Conservation (phyloP, 2,888 invertebrate genomes). For the Lomographa bimaculata region DNA sequence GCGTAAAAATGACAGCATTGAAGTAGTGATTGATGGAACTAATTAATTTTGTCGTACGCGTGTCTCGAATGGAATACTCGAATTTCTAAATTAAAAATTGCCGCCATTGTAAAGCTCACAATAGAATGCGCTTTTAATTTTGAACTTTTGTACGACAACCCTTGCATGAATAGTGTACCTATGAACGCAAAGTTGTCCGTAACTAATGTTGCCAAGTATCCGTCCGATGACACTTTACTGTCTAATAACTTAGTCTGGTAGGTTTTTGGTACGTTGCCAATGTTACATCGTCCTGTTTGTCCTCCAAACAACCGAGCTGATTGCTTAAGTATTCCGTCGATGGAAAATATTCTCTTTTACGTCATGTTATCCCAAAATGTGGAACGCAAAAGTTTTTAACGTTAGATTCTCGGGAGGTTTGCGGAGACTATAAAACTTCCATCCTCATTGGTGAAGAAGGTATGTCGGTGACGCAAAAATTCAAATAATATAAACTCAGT, state of each 20-base stretch:
- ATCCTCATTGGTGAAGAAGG: too few species aligned
- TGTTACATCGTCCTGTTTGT: slow-evolving; percentile 4
- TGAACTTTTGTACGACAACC: slow-evolving; percentile 15
- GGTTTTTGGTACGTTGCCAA: slow-evolving; percentile 13
- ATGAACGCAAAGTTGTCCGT: slow-evolving; percentile 8
- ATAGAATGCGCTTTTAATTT: slow-evolving; percentile 54
- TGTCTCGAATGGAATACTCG: slow-evolving; percentile 65
- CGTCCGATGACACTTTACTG: slow-evolving; percentile 14
- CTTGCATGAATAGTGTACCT: background rate
- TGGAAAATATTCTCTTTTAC: too few species aligned
- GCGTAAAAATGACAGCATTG: slow-evolving; percentile 66
- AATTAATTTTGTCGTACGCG: slow-evolving; percentile 77
- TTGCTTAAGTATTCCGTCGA: background rate
- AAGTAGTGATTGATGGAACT: slow-evolving; percentile 78
- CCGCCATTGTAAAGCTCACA: slow-evolving; percentile 55
- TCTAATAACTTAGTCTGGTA: slow-evolving; percentile 15
- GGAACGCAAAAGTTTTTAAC: too few species aligned
- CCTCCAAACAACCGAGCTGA: slow-evolving; percentile 12
- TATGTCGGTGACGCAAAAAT: too few species aligned
- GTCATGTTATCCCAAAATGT: too few species aligned
- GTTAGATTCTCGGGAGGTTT: too few species aligned
- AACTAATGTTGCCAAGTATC: slow-evolving; percentile 13
- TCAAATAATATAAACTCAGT: too few species aligned
- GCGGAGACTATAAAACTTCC: too few species aligned
- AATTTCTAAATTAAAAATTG: slow-evolving; percentile 62